Conservation (phyloP, 2,113 vertebrate species). For the Lipotes vexillifer region DNA sequence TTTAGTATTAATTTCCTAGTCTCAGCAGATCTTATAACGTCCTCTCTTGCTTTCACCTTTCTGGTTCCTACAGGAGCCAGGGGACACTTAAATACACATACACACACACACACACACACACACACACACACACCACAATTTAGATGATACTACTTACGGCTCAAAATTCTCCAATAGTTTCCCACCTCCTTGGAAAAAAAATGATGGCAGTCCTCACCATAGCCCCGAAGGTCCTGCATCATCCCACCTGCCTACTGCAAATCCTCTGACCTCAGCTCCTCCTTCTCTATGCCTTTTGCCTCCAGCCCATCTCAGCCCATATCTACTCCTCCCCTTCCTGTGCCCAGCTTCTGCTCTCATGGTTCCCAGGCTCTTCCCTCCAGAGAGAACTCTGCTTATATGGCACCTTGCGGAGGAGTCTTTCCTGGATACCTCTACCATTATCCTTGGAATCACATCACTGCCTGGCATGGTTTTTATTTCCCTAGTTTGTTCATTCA, state of each 20-base stretch:
- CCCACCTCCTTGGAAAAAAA: not conserved
- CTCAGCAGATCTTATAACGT: not conserved
- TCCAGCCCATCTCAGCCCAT: accelerated
- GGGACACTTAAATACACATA: not conserved
- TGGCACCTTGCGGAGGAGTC: accelerated
- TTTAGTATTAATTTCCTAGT: not conserved
- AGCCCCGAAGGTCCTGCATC: accelerated
- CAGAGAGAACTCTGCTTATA: not conserved
- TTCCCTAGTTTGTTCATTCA: not conserved
- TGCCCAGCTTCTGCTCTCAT: accelerated
- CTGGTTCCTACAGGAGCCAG: not conserved
- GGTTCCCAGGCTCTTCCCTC: not conserved
- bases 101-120: no score
- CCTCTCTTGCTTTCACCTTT: not conserved
- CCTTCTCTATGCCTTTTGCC: no score
- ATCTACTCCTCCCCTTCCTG: accelerated
- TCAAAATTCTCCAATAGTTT: not conserved
- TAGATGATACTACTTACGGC: not conserved
- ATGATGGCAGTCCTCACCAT: accelerated
- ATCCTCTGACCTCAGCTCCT: not conserved
- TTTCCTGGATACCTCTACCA: not conserved
- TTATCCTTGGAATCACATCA: accelerated
- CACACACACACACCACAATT: not conserved
- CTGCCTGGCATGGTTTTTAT: accelerated
- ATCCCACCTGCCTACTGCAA: accelerated